Conservation (phyloP, 2,113 vertebrate species). For the Oxyura jamaicensis region DNA sequence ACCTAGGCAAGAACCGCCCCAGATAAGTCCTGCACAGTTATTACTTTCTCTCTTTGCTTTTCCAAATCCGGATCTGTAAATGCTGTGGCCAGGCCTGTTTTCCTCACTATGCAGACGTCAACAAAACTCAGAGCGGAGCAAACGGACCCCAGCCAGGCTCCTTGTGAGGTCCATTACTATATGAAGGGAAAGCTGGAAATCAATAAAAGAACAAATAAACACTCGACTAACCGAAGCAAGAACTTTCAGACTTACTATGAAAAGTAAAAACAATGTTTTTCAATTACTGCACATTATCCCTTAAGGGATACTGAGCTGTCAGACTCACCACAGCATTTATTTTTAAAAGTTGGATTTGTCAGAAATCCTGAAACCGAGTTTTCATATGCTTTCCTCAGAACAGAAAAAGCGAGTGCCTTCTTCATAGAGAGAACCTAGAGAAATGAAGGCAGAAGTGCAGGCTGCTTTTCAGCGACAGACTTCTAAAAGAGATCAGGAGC, state of each 20-base stretch:
- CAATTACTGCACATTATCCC: neutral
- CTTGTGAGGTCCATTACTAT: constrained; percentile 59
- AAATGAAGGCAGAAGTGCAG: neutral
- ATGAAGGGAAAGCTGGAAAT: neutral
- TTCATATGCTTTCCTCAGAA: neutral
- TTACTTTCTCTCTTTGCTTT: constrained; percentile 41
- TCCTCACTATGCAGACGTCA: constrained; percentile 56
- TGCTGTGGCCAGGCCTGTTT: neutral
- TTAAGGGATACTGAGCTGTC: neutral
- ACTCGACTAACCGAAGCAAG: constrained; percentile 3
- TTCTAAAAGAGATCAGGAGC: neutral
- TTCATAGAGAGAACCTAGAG: neutral
- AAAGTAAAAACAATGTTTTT: neutral
- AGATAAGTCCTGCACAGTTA: constrained; percentile 88
- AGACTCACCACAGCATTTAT: neutral
- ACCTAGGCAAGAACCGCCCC: constrained; percentile 81
- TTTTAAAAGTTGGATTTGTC: constrained; percentile 2
- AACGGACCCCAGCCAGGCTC: constrained; percentile 12
- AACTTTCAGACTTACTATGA: neutral
- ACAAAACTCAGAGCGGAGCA: constrained; percentile 31
- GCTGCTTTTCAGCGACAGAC: rapidly evolving
- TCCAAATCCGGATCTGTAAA: constrained; percentile 62
- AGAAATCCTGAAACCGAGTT: neutral
- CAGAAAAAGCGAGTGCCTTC: neutral
- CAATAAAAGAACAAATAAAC: constrained; percentile 26